Conservation (phyloP, 2,797 vertebrate genomes). For the Philypnodon macrostomus region DNA sequence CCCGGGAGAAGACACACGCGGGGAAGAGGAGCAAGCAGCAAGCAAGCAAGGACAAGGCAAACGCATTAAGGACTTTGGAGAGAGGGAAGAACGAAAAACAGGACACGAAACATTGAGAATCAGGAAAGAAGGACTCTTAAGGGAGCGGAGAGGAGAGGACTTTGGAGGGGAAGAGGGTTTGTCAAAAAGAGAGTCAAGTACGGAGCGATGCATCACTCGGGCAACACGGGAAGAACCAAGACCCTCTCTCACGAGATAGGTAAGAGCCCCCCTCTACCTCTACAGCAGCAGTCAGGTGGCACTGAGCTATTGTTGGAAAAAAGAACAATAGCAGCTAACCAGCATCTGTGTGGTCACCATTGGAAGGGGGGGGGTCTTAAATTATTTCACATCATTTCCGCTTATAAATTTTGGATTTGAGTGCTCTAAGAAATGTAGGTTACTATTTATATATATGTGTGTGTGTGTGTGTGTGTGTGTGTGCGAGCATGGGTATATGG, state of each 20-base stretch:
- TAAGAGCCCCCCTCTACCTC: constrained; percentile 62
- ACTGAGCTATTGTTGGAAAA: constrained; percentile 13
- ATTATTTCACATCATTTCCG: constrained; percentile 22
- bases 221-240: constrained; percentile 77
- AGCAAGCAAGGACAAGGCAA: constrained; percentile 28
- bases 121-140: constrained; percentile 60
- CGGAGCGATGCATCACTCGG: constrained; percentile 81
- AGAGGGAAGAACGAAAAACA: background rate
- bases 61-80: constrained; percentile 41
- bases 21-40: constrained; percentile 32
- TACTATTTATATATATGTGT: constrained; percentile 14
- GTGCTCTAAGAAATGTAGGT: constrained; percentile 30
- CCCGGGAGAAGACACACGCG: constrained; percentile 40
- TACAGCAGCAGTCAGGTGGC: constrained; percentile 18
- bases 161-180: constrained; percentile 63
- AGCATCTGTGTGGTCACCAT: constrained; percentile 3
- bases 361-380: constrained; percentile 7
- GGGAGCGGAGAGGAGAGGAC: constrained; percentile 65
- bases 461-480: background rate
- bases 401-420: constrained; percentile 15
- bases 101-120: constrained; percentile 58
- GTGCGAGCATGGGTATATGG: background rate
- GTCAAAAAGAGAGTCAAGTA: constrained; percentile 62
- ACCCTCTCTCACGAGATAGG: constrained; percentile 80
- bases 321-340: constrained; percentile 37